Evolutionary conservation across 1,140 invertebrate genomes (phyloP).

Genomic region (Lordiphosa mommai): DNA sequence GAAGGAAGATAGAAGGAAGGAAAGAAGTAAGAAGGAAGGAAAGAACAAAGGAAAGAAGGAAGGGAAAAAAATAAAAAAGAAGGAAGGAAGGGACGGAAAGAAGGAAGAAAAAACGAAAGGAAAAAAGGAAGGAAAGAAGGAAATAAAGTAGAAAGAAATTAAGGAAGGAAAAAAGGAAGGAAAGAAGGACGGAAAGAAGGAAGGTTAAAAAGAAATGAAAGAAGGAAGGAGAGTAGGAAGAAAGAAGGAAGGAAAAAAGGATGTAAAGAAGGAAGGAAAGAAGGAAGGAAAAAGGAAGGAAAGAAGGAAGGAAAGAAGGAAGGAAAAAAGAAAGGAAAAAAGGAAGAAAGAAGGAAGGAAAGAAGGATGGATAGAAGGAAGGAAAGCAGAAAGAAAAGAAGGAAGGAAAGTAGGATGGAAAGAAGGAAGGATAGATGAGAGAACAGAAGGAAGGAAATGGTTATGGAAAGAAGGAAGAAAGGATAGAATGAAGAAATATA

Average conservation of each 20-base stretch:
- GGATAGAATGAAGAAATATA: not conserved
- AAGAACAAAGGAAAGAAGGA: not conserved
- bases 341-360: not conserved
- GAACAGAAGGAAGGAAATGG: not conserved
- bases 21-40: not conserved
- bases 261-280: not conserved
- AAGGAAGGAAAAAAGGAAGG: not conserved
- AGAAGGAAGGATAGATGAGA: not conserved
- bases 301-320: not conserved
- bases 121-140: no score
- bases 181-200: not conserved
- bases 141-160: not conserved
- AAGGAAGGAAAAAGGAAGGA: not conserved
- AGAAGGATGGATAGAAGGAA: not conserved
- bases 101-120: no score
- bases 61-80: not conserved
- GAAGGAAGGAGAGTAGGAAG: no score
- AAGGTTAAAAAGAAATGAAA: not conserved
- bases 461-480: not conserved
- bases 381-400: not conserved
- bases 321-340: not conserved
- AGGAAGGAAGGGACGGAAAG: no score
- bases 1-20: not conserved
- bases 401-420: not conserved
- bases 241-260: slow-evolving; percentile 1